A percentile compares a stretch with the other conserved stretches of the same genome.
These are phyloP conservation scores for Phylloscopus trochiloides DNA, from an alignment of 2,113 vertebrate genomes.

Conservation along the genomic window DNA sequence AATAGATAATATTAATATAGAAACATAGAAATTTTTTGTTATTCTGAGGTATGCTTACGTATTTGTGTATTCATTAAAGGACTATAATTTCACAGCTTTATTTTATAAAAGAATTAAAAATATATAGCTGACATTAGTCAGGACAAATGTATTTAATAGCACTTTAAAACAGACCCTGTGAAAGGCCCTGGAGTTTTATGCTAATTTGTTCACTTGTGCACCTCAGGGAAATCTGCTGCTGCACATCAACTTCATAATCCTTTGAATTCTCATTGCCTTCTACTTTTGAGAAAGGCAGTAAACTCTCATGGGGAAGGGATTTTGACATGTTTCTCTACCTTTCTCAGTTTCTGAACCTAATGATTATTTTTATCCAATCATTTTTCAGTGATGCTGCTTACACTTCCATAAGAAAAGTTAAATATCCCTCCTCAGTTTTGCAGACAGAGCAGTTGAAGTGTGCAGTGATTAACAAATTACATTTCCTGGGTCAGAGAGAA, in stretches of 20 bases:
- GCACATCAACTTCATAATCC: background rate
- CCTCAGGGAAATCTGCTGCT: constrained; percentile 2
- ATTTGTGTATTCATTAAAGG: background rate
- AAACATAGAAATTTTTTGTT: background rate
- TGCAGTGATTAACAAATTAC: constrained; percentile 22
- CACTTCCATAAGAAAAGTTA: background rate
- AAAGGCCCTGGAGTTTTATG: background rate
- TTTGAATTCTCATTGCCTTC: background rate
- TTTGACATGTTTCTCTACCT: background rate
- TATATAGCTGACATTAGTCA: background rate
- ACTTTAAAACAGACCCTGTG: background rate
- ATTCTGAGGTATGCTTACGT: background rate
- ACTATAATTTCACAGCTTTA: background rate
- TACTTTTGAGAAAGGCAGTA: background rate
- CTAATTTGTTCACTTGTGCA: background rate
- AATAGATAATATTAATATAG: background rate
- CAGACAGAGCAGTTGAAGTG: background rate
- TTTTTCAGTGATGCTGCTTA: background rate
- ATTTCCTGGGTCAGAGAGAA: constrained; percentile 21
- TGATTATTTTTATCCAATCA: background rate
- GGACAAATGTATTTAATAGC: background rate
- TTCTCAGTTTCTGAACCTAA: background rate
- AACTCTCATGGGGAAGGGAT: background rate
- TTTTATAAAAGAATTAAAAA: background rate
- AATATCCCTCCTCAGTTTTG: background rate